phyloP scores from a whole-genome alignment of 2,797 vertebrate genomes.

The Cheirogaleus major region DNA sequence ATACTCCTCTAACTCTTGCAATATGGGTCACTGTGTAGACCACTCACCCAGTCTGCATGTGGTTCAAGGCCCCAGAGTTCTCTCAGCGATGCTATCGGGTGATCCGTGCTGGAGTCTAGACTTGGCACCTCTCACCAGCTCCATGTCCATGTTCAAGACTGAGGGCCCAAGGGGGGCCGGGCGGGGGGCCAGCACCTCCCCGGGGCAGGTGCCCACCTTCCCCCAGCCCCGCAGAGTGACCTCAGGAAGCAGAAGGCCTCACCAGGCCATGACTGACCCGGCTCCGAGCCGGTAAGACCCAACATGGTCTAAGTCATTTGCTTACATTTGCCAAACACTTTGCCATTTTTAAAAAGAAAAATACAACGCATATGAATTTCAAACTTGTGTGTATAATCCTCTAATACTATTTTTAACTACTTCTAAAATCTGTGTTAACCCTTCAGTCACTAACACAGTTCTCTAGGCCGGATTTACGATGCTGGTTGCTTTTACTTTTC shows the following conservation, averaged over 20 bases:
- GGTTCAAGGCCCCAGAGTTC: slow-evolving; percentile 59
- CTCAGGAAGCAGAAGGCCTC: slow-evolving; percentile 75
- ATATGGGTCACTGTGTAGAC: slow-evolving; percentile 61
- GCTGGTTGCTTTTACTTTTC: slow-evolving; percentile 74
- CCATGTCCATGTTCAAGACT: slow-evolving; percentile 68
- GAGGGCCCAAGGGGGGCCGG: slow-evolving; percentile 27
- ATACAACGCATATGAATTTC: slow-evolving; percentile 78
- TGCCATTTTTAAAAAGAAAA: slow-evolving; percentile 81
- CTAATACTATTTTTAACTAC: slow-evolving; percentile 76
- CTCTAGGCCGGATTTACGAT: slow-evolving; percentile 73
- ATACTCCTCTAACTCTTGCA: neutral
- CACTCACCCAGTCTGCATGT: slow-evolving; percentile 57
- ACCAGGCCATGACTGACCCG: slow-evolving; percentile 75
- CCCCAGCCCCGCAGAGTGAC: slow-evolving; percentile 79
- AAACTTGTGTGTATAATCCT: slow-evolving; percentile 79
- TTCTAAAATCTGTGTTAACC: slow-evolving; percentile 80
- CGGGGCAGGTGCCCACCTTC: slow-evolving; percentile 59
- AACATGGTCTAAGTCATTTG: slow-evolving; percentile 80
- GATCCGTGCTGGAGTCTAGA: slow-evolving; percentile 62
- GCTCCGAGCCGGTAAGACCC: slow-evolving; percentile 80
- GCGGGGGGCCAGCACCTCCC: slow-evolving; percentile 10
- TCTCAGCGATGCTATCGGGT: slow-evolving; percentile 59
- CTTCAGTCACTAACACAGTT: slow-evolving; percentile 81
- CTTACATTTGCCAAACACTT: slow-evolving; percentile 86
- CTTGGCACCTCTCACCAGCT: slow-evolving; percentile 82